A percentile compares a stretch with the other conserved stretches of the same genome.
Evolutionary conservation across 2,797 vertebrate genomes (phyloP).

Genomic region (Falco berigora): DNA sequence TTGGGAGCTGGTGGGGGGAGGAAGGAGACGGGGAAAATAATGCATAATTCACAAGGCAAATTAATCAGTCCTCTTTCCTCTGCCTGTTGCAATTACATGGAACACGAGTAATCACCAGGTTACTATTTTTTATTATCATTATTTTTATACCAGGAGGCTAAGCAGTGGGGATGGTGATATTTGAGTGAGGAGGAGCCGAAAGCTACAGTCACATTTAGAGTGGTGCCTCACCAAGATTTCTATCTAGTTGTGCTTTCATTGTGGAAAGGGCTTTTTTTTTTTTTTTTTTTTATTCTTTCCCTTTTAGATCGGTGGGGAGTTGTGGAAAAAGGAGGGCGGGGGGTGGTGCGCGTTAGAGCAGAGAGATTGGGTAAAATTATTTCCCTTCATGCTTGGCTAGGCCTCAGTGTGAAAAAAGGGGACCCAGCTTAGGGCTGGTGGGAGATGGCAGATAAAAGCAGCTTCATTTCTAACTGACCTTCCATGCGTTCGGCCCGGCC

Average conservation of each 20-base stretch:
- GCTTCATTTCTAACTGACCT: conserved; percentile 94
- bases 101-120: conserved; percentile 42
- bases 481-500: conserved; percentile 49
- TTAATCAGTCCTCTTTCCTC: conserved; percentile 71
- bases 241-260: conserved; percentile 50
- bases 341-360: conserved; percentile 72
- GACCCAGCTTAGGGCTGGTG: conserved; percentile 85
- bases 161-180: not conserved
- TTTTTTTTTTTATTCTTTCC: not conserved
- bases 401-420: conserved; percentile 88
- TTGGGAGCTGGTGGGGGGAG: not conserved
- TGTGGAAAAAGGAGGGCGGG: not conserved
- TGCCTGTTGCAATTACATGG: conserved; percentile 68
- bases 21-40: conserved; percentile 3
- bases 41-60: conserved; percentile 77
- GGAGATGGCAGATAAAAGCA: conserved; percentile 91
- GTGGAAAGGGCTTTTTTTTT: not conserved
- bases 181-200: not conserved
- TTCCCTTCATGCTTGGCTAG: conserved; percentile 96
- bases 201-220: conserved; percentile 17
- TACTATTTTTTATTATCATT: conserved; percentile 20
- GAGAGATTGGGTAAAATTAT: conserved; percentile 96
- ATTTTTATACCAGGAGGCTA: not conserved
- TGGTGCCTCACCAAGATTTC: conserved; percentile 37
- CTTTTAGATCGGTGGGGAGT: conserved; percentile 30